Conservation (phyloP, 2,888 invertebrate species). For the Idaea straminata region DNA sequence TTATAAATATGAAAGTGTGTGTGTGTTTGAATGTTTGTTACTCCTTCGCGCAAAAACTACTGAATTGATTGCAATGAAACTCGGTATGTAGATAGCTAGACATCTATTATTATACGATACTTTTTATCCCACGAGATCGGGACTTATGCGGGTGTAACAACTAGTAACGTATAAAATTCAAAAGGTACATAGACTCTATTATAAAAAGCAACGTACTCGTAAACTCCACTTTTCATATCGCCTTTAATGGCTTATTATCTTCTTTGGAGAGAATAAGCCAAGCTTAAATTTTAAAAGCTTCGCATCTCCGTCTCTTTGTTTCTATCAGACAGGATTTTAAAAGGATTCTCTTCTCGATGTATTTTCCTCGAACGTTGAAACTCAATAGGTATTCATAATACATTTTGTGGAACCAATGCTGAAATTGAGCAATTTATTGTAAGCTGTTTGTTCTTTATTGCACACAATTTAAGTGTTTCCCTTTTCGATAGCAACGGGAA, state of each 20-base stretch:
- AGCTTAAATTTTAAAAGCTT: constrained; percentile 41
- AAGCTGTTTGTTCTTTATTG: constrained; percentile 10
- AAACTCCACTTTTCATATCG: neutral
- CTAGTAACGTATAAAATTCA: neutral
- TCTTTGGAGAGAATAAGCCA: constrained; percentile 34
- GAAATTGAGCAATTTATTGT: constrained; percentile 16
- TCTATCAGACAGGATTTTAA: constrained; percentile 35
- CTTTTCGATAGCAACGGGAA: constrained; percentile 1
- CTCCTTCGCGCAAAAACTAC: too few species aligned
- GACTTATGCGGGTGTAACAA: too few species aligned
- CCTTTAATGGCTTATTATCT: constrained; percentile 8
- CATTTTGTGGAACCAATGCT: constrained; percentile 12
- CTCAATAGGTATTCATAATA: constrained; percentile 26
- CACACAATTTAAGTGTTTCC: constrained; percentile 12
- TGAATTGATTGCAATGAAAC: too few species aligned
- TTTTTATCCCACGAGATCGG: too few species aligned
- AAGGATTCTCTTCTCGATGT: constrained; percentile 30
- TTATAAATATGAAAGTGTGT: too few species aligned
- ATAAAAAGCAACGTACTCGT: neutral
- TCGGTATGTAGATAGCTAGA: too few species aligned
- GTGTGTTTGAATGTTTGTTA: too few species aligned
- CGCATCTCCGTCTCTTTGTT: constrained; percentile 33
- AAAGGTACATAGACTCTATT: neutral
- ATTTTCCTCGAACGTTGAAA: constrained; percentile 25
- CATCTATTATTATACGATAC: too few species aligned